Evolutionary conservation across 2,113 vertebrate species (phyloP), one percentile per base, ranked within the genome.

Genomic region (Laticauda laticaudata): DNA sequence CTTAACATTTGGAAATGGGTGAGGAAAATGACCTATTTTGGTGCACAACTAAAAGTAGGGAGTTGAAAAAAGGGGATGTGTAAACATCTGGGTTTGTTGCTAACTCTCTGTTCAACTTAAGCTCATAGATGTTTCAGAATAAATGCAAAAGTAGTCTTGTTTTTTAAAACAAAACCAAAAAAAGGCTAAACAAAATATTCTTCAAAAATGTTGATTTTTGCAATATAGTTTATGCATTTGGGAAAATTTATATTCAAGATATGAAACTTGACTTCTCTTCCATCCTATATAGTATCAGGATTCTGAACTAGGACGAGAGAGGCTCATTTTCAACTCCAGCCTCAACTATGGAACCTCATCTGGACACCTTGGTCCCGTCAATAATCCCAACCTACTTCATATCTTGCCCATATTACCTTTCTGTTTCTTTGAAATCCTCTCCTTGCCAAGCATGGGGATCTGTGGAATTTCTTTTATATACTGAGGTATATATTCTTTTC

Each of bases 401-500:
- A 81, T 9, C 0, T 0, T 0, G 7, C 34, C 1, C 0, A 86
- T 8, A 92, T 93, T 97, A 99, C 99, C 99, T 98, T 99, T 99
- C 94, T 98, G 98, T 94, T 99, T 99, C 93, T 98, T 99, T 92
- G 97, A 96, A 94, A 91, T 96, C 92, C 97, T 98, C 39, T 98
- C 98, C 96, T 99, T 99, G 96, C 98, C 98, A 2, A 99, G 98
- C 96, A 98, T 97, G 53, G 98, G 99, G 92, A 98, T 97, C 88
- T 98, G 98, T 0, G 98, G 99, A 8, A 98, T 95, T 91, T 99
- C 99, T 96, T 99, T 99, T 97, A 98, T 98, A 96, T 99, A 99
- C 20, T 99, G 99, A 91, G 98, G 98, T 91, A 98, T 94, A 94
- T 99, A 99, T 92, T 98, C 98, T 88, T 99, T 99, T 91, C 98